phyloP scores from a whole-genome alignment of 2,888 invertebrate genomes.

The Microdon myrmicae region DNA sequence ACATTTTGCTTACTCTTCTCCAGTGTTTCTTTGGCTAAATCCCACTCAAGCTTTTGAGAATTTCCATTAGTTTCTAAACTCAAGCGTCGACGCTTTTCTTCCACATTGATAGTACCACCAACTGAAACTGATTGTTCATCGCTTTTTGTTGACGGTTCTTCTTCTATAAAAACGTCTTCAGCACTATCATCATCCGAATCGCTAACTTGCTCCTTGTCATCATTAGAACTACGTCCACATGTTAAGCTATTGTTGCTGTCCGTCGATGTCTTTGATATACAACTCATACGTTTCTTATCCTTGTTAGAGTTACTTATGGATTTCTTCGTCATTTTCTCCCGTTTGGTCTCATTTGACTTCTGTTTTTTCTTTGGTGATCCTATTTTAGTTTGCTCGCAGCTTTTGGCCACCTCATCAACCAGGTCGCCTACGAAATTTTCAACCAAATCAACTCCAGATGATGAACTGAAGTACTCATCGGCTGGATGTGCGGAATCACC shows the following conservation, averaged over 20 bases:
- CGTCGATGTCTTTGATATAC: conserved; percentile 66
- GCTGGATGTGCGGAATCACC: conserved; percentile 70
- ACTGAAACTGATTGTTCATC: conserved; percentile 41
- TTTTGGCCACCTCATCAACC: conserved; percentile 69
- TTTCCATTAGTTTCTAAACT: conserved; percentile 59
- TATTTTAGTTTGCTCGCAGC: conserved; percentile 55
- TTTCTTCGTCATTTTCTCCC: conserved; percentile 55
- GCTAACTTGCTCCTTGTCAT: conserved; percentile 34
- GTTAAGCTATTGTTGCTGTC: conserved; percentile 63
- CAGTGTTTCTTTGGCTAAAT: conserved; percentile 61
- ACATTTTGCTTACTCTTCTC: conserved; percentile 67
- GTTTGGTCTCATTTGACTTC: conserved; percentile 46
- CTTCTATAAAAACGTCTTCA: conserved; percentile 57
- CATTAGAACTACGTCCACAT: conserved; percentile 44
- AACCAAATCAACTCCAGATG: conserved; percentile 66
- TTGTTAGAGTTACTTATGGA: conserved; percentile 40
- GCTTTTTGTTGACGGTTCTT: conserved; percentile 35
- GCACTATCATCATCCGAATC: conserved; percentile 58
- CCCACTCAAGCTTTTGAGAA: conserved; percentile 59
- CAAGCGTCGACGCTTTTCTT: conserved; percentile 61
- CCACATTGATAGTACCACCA: conserved; percentile 61
- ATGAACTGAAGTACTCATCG: conserved; percentile 74
- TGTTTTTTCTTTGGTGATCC: conserved; percentile 51
- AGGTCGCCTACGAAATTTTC: conserved; percentile 72
- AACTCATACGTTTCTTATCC: conserved; percentile 64